These are phyloP conservation scores for Felis chaus DNA, from an alignment of 2,113 vertebrate genomes.

Conservation along the genomic window DNA sequence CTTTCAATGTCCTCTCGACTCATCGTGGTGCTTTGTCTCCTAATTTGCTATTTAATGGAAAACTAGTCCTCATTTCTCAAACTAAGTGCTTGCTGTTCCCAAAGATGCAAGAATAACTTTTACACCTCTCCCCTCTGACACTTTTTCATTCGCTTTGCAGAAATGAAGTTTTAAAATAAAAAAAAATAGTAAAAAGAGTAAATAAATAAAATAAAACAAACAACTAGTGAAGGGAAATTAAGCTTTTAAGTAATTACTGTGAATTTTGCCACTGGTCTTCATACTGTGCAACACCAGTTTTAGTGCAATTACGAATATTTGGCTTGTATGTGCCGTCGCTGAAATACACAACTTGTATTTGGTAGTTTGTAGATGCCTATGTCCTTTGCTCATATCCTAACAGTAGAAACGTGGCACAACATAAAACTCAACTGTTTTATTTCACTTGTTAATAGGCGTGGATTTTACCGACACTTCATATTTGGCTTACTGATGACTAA, in stretches of 20 bases:
- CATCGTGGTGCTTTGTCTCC: not conserved
- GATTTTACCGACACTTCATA: not conserved
- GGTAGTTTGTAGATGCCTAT: not conserved
- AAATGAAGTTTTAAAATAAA: conserved; percentile 79
- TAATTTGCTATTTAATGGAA: not conserved
- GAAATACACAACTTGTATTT: not conserved
- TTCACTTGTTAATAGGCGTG: not conserved
- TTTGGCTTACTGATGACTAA: not conserved
- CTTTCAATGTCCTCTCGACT: not conserved
- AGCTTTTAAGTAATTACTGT: not conserved
- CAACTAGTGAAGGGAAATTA: not conserved
- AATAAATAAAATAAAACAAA: not conserved
- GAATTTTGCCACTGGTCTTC: not conserved
- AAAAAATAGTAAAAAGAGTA: not conserved
- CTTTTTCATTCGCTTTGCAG: conserved; percentile 80
- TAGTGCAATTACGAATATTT: not conserved
- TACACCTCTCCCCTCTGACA: conserved; percentile 76
- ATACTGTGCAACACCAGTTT: not conserved
- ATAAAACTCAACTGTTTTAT: not conserved
- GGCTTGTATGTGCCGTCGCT: not conserved
- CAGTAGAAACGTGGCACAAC: not conserved
- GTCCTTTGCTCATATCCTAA: not conserved
- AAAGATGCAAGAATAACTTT: conserved; percentile 78
- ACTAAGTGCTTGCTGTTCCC: conserved; percentile 71
- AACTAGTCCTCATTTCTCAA: conserved; percentile 18